A percentile compares a stretch with the other conserved stretches of the same genome.
These are phyloP conservation scores for Drosophila tripunctata DNA, from an alignment of 2,888 invertebrate genomes.

Conservation along the genomic window DNA sequence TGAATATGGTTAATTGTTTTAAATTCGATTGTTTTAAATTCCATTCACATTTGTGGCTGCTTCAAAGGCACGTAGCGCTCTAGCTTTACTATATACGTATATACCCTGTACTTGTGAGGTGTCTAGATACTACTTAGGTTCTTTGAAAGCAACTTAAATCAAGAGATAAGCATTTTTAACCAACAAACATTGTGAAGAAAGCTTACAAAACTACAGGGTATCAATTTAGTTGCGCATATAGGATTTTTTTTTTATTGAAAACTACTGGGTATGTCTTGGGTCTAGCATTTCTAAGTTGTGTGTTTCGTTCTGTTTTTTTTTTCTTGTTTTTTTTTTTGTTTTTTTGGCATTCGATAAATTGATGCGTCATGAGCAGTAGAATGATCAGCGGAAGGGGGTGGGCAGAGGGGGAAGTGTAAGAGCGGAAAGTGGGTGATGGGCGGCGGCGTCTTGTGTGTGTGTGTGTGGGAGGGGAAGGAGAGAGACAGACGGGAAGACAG, in stretches of 20 bases:
- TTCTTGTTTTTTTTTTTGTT: conserved; percentile 3
- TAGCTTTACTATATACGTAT: background rate
- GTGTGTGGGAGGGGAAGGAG: background rate
- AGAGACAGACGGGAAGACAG: conserved; percentile 2
- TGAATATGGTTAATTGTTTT: background rate
- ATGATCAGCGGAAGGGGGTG: too few species aligned
- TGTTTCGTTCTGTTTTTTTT: conserved; percentile 22
- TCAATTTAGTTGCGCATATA: too few species aligned
- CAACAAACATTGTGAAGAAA: too few species aligned
- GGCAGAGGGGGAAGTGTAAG: background rate
- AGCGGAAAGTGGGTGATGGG: conserved; percentile 14
- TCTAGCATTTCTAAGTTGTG: background rate
- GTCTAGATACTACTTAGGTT: too few species aligned
- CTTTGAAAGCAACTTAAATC: too few species aligned
- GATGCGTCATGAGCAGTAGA: conserved; percentile 28
- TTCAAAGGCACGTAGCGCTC: too few species aligned
- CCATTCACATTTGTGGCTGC: too few species aligned
- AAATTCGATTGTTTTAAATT: too few species aligned
- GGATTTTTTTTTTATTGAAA: too few species aligned
- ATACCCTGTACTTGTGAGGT: background rate
- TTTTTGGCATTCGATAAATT: conserved; percentile 33
- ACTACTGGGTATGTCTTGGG: background rate
- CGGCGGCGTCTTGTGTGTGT: too few species aligned
- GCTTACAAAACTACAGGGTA: too few species aligned
- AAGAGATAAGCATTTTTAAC: too few species aligned